Evolutionary conservation across 2,113 vertebrate species (phyloP).

Genomic region (Tricholaema leucomelas): DNA sequence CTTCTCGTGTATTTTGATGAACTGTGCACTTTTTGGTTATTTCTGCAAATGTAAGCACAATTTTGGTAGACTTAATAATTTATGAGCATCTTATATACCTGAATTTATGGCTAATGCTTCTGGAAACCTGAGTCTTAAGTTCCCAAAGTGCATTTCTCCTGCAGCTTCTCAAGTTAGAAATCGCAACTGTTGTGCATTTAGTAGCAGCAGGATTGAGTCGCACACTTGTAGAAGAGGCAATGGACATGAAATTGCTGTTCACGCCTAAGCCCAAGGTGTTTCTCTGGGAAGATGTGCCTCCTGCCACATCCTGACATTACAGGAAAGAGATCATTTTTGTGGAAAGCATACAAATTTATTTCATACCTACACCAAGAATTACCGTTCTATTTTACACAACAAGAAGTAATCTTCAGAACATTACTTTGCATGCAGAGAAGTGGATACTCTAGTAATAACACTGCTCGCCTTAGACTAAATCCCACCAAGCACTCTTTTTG

Average conservation of each 20-base stretch:
- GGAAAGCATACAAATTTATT: background rate
- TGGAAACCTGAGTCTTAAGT: conserved; percentile 62
- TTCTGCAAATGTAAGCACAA: conserved; percentile 36
- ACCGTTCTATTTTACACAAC: conserved; percentile 15
- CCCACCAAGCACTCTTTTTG: conserved; percentile 30
- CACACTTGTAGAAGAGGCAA: conserved; percentile 12
- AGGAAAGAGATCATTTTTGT: background rate
- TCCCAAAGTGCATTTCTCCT: conserved; percentile 12
- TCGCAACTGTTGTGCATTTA: background rate
- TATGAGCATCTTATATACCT: conserved; percentile 59
- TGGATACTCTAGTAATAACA: conserved; percentile 2
- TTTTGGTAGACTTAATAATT: conserved; percentile 45
- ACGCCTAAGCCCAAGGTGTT: background rate
- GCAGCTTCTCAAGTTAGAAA: background rate
- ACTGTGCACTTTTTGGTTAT: conserved; percentile 35
- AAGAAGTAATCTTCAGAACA: conserved; percentile 5
- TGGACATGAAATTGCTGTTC: conserved; percentile 9
- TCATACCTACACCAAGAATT: background rate
- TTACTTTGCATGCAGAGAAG: conserved; percentile 8
- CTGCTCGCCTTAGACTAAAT: conserved; percentile 38
- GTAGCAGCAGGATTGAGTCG: background rate
- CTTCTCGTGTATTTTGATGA: background rate
- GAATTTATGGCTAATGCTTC: conserved; percentile 59
- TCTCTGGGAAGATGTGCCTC: background rate
- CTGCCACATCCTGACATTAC: background rate